Evolutionary conservation across 1,140 invertebrate species (phyloP), one percentile per base, ranked within the genome.

Genomic region (Bombus superbus): DNA sequence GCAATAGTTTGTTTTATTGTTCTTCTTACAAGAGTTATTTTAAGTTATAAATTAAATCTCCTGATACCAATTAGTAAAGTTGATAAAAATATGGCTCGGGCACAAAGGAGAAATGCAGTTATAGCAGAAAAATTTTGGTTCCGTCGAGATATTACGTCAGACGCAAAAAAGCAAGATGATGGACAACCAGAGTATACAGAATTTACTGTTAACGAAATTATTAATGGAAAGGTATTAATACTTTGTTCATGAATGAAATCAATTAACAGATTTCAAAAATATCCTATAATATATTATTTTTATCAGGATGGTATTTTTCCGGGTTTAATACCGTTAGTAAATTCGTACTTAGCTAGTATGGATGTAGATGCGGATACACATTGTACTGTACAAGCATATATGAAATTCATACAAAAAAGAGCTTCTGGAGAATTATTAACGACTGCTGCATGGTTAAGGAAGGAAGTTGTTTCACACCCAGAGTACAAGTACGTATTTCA

Each of bases 1-100:
- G 99, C 99, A 6, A 98, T 99, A 91, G 99, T 99, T n/a, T 99
- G 99, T 92, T 99, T 99, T 95, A 97, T 99, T 15, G 99, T 99
- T 3, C 95, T 99, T 59, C 96, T 99, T 66, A 99, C 99, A 0
- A 95, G 99, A 87, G 99, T 99, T 64, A 99, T 99, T 90, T 96
- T 99, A 38, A 99, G 99, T 28, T 99, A 99, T 95, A 97, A 98
- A 90, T 96, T 99, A 22, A 99, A 99, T 95, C 98, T 99, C 92
- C 96, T 99, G 3, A 98, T 99, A 94, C 99, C 99, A 15, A 99
- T 99, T 86, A 99, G 99, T 89, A 99, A 99, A 96, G 98, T 99
- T 68, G 99, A 99, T 94, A 98, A 99, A 95, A 99, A 99, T 95
- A 99, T 99, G 98, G 97, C 97, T 91, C 97, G 97, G 75, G 99